Base-by-base conservation (phyloP, 2,888 invertebrate genomes). In the Glaucopsyche alexis region DNA sequence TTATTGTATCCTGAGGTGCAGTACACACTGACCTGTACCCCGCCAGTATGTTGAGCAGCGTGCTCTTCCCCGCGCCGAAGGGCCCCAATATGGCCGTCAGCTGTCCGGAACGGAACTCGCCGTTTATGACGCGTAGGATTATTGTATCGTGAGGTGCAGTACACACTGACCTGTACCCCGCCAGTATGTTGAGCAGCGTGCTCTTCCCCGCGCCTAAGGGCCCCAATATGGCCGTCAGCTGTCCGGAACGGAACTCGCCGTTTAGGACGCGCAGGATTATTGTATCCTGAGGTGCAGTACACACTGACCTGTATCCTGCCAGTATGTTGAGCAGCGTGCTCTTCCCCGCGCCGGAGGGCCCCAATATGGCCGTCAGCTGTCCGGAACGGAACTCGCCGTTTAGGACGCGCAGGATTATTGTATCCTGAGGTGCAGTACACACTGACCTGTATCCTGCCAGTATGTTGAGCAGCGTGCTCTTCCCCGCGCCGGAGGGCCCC, bases 141-240 rank as follows among this genome's bases (percentile, higher is more conserved):
- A 96, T 89, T 85, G 47, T 29, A 29, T 29, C 29, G n/a, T n/a
- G n/a, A n/a, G n/a, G n/a, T n/a, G n/a, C 11, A 7, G 8, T 47
- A 2, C 7, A 7, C 47, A 88, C 94, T 93, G 94, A 98, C 98
- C 96, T 97, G 91, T 98, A 98, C 75, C 98, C 98, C 45, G 98
- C 98, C 45, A 98, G 90, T 76, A 98, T 94, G 84, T 98, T 98
- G 74, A 98, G 94, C 8, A 98, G 92, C 0, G 98, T 97, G 72
- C 97, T 98, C 88, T 98, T 98, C 69, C 98, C 97, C 7, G 97
- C 97, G 0, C 98, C 99, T 0, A 98, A 98, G 0, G 98, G 98
- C 0, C 99, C 99, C 89, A 99, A 94, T 77, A 99, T 98, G 60
- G 97, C 98, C 0, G 97, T 97, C 76, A 99, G 91, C 84, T 98